Base-by-base conservation (phyloP, 1,140 invertebrate genomes). In the Oedothorax gibbosus region DNA sequence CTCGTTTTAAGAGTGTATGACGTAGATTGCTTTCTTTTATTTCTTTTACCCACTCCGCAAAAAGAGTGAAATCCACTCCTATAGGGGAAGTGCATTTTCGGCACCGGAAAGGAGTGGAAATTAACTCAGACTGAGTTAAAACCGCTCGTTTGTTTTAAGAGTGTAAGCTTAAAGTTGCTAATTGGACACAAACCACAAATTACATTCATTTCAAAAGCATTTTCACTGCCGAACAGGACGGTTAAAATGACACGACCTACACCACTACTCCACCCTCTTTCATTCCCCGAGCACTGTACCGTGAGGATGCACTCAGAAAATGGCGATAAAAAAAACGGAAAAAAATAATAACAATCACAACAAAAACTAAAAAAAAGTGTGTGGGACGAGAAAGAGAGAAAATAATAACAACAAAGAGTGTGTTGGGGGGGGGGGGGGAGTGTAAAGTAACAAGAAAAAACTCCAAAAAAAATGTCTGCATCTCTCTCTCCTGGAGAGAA, bases 281-380 rank as follows among this genome's bases (percentile, higher is more conserved):
- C 53, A 35, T 35, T 35, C 65, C 11, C 51, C 12, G 77, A 21
- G 15, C 62, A 68, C 51, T 60, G 66, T 72, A 50, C 81, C 81
- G 21, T 57, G 81, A 82, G 50, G 81, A 75, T 84, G 81, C 81
- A 84, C 81, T 84, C 56, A 84, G 81, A 84, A 84, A 76, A 84
- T 84, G 72, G 62, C 81, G 81, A 84, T 66, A 84, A 84, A 75
- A 84, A 84, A 62, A 35, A 35, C 1, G 2, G 35, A 35, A 35
- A 35, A 35, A 35, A 50, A 49, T 7, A 35, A 75, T 8, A 64
- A 77, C 20, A 79, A 64, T 21, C 11, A 15, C 10, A 64, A 51
- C 50, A 68, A 56, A 79, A 68, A 79, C 15, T 11, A 35, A 77
- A 21, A 64, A 72, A 62, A 10, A 50, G 75, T 11, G 57, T n/a